These are phyloP conservation scores for Hepsetus odoe DNA, from an alignment of 2,113 vertebrate species.

Conservation along the genomic window DNA sequence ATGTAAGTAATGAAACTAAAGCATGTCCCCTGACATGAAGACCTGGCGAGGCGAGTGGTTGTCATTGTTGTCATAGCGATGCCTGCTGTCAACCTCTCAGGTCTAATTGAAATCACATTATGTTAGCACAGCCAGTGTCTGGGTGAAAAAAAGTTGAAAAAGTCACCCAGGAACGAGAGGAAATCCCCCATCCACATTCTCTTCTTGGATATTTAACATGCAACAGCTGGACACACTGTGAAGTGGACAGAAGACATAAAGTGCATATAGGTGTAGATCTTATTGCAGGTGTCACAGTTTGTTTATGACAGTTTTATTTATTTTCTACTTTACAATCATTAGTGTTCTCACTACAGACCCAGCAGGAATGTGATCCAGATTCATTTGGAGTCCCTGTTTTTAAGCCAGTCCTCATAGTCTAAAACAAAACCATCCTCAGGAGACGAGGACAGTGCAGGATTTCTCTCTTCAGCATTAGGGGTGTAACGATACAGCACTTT, in stretches of 20 bases:
- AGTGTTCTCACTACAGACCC: no score
- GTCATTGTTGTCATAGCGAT: conserved; percentile 73
- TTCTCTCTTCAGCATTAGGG: no score
- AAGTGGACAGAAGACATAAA: background rate
- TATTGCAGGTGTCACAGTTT: background rate
- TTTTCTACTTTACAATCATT: no score
- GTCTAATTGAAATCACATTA: conserved; percentile 74
- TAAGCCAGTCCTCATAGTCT: no score
- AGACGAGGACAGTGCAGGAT: no score
- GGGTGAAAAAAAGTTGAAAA: conserved; percentile 33
- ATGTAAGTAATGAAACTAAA: conserved; percentile 72
- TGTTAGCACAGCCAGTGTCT: conserved; percentile 25
- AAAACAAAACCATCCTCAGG: no score
- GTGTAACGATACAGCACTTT: no score
- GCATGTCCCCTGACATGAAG: conserved; percentile 70
- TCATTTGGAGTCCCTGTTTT: no score
- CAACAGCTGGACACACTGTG: background rate
- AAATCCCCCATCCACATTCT: background rate
- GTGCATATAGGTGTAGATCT: background rate
- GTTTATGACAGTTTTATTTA: no score
- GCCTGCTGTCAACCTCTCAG: conserved; percentile 74
- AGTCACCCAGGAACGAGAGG: background rate
- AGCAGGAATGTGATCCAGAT: no score
- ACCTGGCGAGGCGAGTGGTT: conserved; percentile 72
- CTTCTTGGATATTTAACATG: background rate